Evolutionary conservation across 2,113 vertebrate species (phyloP).

Genomic region (Pseudorasbora parva): DNA sequence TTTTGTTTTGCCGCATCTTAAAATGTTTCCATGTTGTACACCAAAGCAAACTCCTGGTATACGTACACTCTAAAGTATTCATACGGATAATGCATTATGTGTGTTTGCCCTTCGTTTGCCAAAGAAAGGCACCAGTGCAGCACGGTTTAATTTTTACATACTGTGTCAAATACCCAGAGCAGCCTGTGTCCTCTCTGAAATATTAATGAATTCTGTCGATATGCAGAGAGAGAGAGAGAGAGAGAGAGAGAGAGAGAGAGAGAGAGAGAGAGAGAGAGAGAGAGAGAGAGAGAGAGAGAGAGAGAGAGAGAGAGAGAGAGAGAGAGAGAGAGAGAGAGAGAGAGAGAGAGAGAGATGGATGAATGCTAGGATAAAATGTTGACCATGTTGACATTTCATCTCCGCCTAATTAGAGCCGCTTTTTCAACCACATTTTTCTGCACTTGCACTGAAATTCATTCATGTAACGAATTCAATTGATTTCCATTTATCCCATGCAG

Average conservation of each 20-base stretch:
- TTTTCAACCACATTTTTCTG: neutral
- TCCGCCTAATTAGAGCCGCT: constrained; percentile 4
- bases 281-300: neutral
- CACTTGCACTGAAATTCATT: neutral
- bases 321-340: neutral
- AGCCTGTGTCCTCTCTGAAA: constrained; percentile 50
- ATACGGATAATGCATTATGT: constrained; percentile 6
- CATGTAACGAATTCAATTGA: neutral
- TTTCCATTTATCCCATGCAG: neutral
- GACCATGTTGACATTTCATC: constrained; percentile 22
- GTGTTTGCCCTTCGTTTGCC: neutral
- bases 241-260: neutral
- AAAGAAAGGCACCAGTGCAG: neutral
- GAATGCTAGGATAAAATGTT: constrained; percentile 3
- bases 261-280: no score
- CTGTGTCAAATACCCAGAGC: constrained; percentile 38
- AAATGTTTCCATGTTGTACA: no score
- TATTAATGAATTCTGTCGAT: constrained; percentile 52
- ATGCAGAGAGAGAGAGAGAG: neutral
- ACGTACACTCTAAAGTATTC: neutral
- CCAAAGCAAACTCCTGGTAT: no score
- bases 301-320: neutral
- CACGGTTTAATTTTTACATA: constrained; percentile 43
- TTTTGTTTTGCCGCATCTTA: no score
- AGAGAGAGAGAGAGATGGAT: no score